Conservation (phyloP, 2,888 invertebrate genomes). For the Terebella lapidaria region DNA sequence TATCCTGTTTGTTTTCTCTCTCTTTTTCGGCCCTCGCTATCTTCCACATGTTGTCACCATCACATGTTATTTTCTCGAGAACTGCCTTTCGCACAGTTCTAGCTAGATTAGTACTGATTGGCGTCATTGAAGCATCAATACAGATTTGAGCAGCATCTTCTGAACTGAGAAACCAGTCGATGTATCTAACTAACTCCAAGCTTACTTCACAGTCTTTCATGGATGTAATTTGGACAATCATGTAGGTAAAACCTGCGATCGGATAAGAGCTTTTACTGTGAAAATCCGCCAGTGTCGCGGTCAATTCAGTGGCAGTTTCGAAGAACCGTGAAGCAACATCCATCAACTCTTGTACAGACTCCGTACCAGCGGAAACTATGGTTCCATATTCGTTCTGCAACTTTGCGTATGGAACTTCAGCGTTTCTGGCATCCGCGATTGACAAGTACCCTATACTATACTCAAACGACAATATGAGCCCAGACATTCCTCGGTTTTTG, state of each 20-base stretch:
- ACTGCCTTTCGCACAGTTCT: slow-evolving; percentile 2
- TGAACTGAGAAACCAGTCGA: slow-evolving; percentile 11
- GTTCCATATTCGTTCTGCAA: slow-evolving; percentile 4
- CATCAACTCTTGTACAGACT: slow-evolving; percentile 15
- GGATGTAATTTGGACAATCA: slow-evolving; percentile 28
- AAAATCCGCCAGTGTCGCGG: slow-evolving; percentile 2
- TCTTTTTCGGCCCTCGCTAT: not conserved
- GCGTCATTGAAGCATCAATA: slow-evolving; percentile 13
- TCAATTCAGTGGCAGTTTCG: not conserved
- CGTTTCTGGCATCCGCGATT: slow-evolving; percentile 14
- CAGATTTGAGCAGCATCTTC: slow-evolving; percentile 7
- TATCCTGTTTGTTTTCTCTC: not conserved
- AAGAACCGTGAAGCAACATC: not conserved
- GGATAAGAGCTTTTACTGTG: slow-evolving; percentile 29
- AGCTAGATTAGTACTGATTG: slow-evolving; percentile 5
- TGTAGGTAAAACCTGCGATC: slow-evolving; percentile 39
- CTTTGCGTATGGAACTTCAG: not conserved
- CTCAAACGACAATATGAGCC: slow-evolving; percentile 23
- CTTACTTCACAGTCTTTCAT: slow-evolving; percentile 32
- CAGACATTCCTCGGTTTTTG: slow-evolving; percentile 28
- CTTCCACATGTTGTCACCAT: slow-evolving; percentile 6
- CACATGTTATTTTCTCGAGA: slow-evolving; percentile 5
- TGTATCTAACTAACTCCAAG: slow-evolving; percentile 29
- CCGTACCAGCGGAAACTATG: slow-evolving; percentile 3
- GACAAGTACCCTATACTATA: slow-evolving; percentile 17